phyloP scores from a whole-genome alignment of 2,113 vertebrate genomes.

The Asarcornis scutulata region DNA sequence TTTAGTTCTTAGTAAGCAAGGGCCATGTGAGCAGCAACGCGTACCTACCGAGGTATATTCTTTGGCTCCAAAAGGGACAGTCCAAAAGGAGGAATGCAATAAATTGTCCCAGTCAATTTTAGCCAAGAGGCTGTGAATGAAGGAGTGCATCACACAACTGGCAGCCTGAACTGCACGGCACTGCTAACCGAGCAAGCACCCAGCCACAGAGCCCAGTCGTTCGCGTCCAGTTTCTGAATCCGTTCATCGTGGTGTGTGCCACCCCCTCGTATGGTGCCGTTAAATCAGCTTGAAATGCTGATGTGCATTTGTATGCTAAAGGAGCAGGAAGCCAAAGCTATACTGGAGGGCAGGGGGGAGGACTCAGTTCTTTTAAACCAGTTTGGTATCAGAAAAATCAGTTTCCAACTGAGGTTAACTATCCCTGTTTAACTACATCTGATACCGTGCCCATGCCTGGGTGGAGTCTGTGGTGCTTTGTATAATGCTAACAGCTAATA shows the following conservation, averaged over 20 bases:
- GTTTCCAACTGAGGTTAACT: not conserved
- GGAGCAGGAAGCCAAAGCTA: not conserved
- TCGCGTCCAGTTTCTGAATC: accelerated
- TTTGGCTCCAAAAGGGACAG: not conserved
- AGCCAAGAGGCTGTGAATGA: not conserved
- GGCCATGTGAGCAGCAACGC: not conserved
- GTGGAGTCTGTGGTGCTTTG: accelerated
- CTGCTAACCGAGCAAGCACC: accelerated
- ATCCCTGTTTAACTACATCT: not conserved
- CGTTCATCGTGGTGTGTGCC: not conserved
- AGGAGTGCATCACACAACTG: not conserved
- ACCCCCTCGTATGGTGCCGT: not conserved
- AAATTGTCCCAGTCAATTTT: not conserved
- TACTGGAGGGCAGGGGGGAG: accelerated
- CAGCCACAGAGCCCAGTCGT: accelerated
- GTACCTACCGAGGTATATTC: not conserved
- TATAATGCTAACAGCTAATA: not conserved
- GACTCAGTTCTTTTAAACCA: not conserved
- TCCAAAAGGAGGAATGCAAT: accelerated
- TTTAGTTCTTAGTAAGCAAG: not conserved
- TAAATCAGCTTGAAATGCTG: accelerated
- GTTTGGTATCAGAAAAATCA: not conserved
- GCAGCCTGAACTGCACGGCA: accelerated
- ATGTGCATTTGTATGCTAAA: not conserved
- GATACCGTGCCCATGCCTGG: accelerated